These are phyloP conservation scores for Zaprionus obscuricornis DNA, from an alignment of 2,888 invertebrate genomes.

Conservation along the genomic window DNA sequence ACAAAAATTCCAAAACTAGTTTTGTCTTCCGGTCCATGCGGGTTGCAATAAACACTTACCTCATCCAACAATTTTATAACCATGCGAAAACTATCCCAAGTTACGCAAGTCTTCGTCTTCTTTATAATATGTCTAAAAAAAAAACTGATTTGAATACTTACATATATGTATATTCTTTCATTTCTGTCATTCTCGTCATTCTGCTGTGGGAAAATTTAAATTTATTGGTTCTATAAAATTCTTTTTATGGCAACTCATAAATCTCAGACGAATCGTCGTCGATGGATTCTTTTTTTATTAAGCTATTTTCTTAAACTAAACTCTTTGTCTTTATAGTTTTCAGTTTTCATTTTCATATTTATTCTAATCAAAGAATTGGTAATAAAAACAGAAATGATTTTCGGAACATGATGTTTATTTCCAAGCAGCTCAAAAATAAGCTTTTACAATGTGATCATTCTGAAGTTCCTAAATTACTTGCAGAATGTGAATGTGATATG, in stretches of 20 bases:
- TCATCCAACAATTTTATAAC: constrained; percentile 31
- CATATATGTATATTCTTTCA: too few relatives aligned
- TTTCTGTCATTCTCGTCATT: not conserved
- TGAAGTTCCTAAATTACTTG: not conserved
- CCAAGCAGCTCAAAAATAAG: constrained; percentile 42
- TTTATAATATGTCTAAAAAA: constrained; percentile 28
- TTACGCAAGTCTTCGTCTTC: not conserved
- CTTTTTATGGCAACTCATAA: too few relatives aligned
- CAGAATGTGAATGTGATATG: constrained; percentile 20
- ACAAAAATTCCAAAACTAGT: too few relatives aligned
- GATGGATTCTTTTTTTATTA: too few relatives aligned
- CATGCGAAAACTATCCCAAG: constrained; percentile 9
- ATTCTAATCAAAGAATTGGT: too few relatives aligned
- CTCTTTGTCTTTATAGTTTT: too few relatives aligned
- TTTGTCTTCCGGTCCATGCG: constrained; percentile 23
- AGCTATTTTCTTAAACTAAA: too few relatives aligned
- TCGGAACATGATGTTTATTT: constrained; percentile 29
- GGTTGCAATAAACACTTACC: constrained; percentile 26
- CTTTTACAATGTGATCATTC: constrained; percentile 13
- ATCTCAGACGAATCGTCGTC: too few relatives aligned
- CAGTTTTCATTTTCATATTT: too few relatives aligned
- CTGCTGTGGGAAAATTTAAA: too few relatives aligned
- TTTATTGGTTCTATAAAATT: too few relatives aligned
- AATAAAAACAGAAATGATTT: not conserved
- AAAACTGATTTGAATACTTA: constrained; percentile 15